A percentile compares a stretch with the other conserved stretches of the same genome.
Evolutionary conservation across 2,113 vertebrate species (phyloP).

Genomic region (Pteruthius melanotis): DNA sequence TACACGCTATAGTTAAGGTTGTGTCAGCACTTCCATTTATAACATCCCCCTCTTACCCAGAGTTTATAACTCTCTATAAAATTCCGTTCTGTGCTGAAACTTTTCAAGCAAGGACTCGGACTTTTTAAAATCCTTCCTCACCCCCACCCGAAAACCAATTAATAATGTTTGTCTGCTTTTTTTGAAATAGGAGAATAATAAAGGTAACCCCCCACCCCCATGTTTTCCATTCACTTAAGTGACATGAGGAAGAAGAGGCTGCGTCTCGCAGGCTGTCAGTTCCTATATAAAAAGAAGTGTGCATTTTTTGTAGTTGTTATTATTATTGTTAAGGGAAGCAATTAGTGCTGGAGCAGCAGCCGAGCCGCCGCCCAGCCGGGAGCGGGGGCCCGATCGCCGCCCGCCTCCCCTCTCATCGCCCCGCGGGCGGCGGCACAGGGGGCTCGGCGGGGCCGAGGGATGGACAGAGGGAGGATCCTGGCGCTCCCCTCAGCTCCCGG

Average conservation of each 20-base stretch:
- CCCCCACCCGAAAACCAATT: neutral
- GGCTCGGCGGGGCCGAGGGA: neutral
- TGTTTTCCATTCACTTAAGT: slow-evolving; percentile 25
- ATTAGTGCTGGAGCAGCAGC: neutral
- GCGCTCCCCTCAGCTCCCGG: neutral
- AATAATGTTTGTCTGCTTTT: slow-evolving; percentile 4
- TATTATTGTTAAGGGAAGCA: neutral
- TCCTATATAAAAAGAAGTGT: neutral
- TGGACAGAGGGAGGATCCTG: neutral
- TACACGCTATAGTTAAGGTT: slow-evolving; percentile 78
- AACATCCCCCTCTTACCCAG: slow-evolving; percentile 61
- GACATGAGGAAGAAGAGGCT: slow-evolving; percentile 31
- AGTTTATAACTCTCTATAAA: slow-evolving; percentile 75
- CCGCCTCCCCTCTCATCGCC: neutral
- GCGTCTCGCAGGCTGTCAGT: neutral
- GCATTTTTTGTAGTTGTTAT: neutral
- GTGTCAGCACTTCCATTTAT: slow-evolving; percentile 81
- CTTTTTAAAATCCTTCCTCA: neutral
- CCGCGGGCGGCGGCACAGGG: neutral
- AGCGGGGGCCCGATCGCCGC: neutral
- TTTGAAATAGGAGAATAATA: neutral
- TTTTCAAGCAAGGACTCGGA: slow-evolving; percentile 49
- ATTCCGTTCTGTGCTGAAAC: slow-evolving; percentile 64
- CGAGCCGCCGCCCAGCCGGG: neutral
- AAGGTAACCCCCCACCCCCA: neutral